These are phyloP conservation scores for Intellagama lesueurii DNA, from an alignment of 2,797 vertebrate genomes.

Conservation along the genomic window DNA sequence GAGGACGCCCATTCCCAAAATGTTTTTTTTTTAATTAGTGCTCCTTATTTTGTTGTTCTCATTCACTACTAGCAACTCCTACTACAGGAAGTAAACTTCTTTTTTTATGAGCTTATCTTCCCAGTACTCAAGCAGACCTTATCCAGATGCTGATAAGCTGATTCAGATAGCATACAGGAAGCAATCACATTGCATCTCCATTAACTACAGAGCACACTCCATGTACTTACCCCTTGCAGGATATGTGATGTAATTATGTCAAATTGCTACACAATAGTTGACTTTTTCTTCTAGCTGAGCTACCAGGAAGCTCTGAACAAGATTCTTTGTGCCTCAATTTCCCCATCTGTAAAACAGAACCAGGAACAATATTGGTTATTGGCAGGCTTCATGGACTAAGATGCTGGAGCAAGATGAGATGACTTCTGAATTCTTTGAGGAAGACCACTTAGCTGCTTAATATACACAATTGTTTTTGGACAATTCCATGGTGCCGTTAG, in stretches of 20 bases:
- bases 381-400: too few relatives aligned
- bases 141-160: not conserved
- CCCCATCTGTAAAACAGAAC: slow-evolving; percentile 29
- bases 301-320: not conserved
- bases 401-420: not conserved
- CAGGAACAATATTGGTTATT: not conserved
- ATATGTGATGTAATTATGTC: not conserved
- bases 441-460: too few relatives aligned
- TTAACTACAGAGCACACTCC: not conserved
- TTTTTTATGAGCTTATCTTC: not conserved
- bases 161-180: not conserved
- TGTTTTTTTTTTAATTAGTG: too few relatives aligned
- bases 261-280: not conserved
- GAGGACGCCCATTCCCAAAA: too few relatives aligned
- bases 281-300: not conserved
- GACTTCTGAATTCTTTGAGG: not conserved
- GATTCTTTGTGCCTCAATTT: not conserved
- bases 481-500: too few relatives aligned
- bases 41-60: too few relatives aligned
- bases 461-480: too few relatives aligned
- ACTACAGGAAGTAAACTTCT: not conserved
- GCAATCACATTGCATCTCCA: not conserved
- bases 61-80: not conserved
- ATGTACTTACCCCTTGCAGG: slow-evolving; percentile 5
- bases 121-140: not conserved